phyloP scores from a whole-genome alignment of 2,888 invertebrate genomes.

The Lagria hirta region DNA sequence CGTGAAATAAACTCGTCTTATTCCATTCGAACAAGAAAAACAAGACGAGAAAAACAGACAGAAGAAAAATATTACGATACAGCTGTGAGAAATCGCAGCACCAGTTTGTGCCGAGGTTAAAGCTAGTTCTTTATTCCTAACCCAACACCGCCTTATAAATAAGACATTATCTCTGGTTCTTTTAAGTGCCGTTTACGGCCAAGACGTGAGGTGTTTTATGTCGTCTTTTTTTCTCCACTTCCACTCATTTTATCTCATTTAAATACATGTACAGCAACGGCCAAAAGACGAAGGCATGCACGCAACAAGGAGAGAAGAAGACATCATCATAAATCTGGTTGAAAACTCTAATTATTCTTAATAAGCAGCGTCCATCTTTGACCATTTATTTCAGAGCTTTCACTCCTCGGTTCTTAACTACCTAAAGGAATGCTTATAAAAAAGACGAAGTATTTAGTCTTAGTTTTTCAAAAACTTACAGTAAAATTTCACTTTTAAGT shows the following conservation, averaged over 20 bases:
- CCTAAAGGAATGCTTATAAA: no score
- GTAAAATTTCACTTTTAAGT: no score
- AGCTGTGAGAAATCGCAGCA: constrained; percentile 19
- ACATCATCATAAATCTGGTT: constrained; percentile 5
- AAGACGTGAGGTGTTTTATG: constrained; percentile 39
- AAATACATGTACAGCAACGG: constrained; percentile 32
- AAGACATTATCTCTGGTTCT: constrained; percentile 36
- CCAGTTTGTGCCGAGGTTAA: constrained; percentile 18
- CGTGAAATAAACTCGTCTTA: constrained; percentile 18
- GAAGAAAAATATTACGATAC: constrained; percentile 18
- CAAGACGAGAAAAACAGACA: constrained; percentile 7
- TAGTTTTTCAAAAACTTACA: no score
- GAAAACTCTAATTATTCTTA: constrained; percentile 13
- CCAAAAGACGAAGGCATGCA: constrained; percentile 29
- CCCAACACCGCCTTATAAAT: constrained; percentile 32
- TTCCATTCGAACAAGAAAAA: no score
- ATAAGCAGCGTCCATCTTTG: constrained; percentile 4
- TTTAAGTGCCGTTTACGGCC: constrained; percentile 32
- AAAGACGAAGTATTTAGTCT: no score
- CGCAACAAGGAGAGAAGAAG: constrained; percentile 5
- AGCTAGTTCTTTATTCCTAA: constrained; percentile 29
- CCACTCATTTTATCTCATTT: constrained; percentile 28
- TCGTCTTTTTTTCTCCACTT: constrained; percentile 16
- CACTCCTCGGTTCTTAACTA: no score
- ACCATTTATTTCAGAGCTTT: no score